These are phyloP conservation scores for human DNA, from an alignment of 2,113 vertebrate genomes.

Conservation along the genomic window GRCh38 chr1:63100001-63100500, in stretches of 20 bases:
- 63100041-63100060: neutral
- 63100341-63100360: neutral
- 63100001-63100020: constrained; percentile 43
- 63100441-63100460: neutral
- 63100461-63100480: neutral
- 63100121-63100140: constrained; percentile 41
- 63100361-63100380: neutral
- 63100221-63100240: constrained; percentile 45
- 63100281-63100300: neutral
- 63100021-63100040: constrained; percentile 11
- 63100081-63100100: neutral
- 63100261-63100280: neutral
- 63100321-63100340: neutral
- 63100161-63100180: constrained; percentile 25
- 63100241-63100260: constrained; percentile 52
- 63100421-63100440: neutral
- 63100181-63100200: constrained; percentile 1
- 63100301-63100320: neutral
- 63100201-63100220: constrained; percentile 41
- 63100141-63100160: constrained; percentile 59
- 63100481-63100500: neutral
- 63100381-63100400: neutral
- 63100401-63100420: neutral
- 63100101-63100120: constrained; percentile 29
- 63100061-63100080: neutral